Conservation (phyloP, 92 coral and sea anemone species). For the Porites lobata region DNA sequence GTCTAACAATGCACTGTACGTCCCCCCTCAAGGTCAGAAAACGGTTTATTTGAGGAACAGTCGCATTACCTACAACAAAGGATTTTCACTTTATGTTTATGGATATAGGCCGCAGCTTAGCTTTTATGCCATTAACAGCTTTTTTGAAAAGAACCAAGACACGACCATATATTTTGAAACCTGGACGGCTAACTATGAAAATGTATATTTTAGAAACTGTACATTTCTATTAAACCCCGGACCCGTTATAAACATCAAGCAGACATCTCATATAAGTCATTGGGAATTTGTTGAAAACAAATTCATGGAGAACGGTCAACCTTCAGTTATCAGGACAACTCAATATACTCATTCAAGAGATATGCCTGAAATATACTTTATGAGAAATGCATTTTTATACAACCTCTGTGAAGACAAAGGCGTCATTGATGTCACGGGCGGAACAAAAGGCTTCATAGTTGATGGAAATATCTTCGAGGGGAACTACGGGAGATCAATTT, state of each 20-base stretch:
- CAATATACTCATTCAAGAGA: neutral
- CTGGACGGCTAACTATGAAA: neutral
- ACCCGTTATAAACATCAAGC: slow-evolving; percentile 36
- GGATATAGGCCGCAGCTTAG: neutral
- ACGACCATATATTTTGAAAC: neutral
- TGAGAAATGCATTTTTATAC: slow-evolving; percentile 29
- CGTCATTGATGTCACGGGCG: slow-evolving; percentile 39
- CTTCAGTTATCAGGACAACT: slow-evolving; percentile 32
- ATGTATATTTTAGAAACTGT: neutral
- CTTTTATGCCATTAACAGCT: slow-evolving; percentile 1
- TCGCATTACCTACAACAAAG: slow-evolving; percentile 13
- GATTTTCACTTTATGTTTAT: slow-evolving; percentile 6
- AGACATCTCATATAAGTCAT: neutral
- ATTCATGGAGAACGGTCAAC: slow-evolving; percentile 44
- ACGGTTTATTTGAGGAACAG: slow-evolving; percentile 12
- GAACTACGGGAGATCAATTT: slow-evolving; percentile 43
- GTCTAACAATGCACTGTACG: neutral
- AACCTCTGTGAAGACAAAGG: slow-evolving; percentile 36
- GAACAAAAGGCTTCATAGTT: neutral
- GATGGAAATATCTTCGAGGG: slow-evolving; percentile 33
- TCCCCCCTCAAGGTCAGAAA: neutral
- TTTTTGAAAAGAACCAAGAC: slow-evolving; percentile 35
- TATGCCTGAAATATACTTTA: neutral
- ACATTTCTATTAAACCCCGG: slow-evolving; percentile 36
- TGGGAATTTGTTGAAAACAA: slow-evolving; percentile 40